Conservation (phyloP, 23 tunicate species). For the Phallusia fumigata region DNA sequence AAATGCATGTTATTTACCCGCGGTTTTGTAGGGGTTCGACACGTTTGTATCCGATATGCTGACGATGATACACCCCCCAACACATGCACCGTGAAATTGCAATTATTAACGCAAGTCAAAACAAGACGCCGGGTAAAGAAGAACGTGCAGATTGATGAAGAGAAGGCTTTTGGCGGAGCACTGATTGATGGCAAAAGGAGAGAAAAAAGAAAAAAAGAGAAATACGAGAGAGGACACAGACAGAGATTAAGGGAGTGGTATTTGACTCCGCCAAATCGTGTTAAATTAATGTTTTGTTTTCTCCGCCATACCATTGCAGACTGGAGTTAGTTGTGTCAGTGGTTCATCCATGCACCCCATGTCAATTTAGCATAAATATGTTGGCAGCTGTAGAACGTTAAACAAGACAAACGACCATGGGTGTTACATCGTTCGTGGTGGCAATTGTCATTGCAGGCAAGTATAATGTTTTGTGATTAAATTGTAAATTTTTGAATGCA, state of each 20-base stretch:
- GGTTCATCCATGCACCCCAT: too few relatives aligned
- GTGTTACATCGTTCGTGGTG: not conserved
- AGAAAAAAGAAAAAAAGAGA: not conserved
- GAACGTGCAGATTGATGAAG: not conserved
- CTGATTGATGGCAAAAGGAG: too few relatives aligned
- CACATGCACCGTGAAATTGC: slow-evolving; percentile 4
- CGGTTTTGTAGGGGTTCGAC: too few relatives aligned
- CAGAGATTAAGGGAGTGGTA: not conserved
- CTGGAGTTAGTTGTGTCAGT: too few relatives aligned
- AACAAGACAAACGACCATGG: not conserved
- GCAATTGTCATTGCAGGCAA: not conserved
- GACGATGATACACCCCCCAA: not conserved
- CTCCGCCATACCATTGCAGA: too few relatives aligned
- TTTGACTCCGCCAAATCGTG: slow-evolving; percentile 13
- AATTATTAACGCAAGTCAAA: not conserved
- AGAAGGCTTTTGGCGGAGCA: not conserved
- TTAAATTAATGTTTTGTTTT: not conserved
- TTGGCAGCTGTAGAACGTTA: not conserved
- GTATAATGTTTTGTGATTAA: not conserved
- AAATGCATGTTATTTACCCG: too few relatives aligned
- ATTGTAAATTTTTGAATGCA: too few relatives aligned
- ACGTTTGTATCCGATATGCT: not conserved
- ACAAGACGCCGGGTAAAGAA: not conserved
- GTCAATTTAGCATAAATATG: not conserved
- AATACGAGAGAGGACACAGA: not conserved